Conservation (phyloP, 2,888 invertebrate genomes). For the Lepeophtheirus nordmannii region DNA sequence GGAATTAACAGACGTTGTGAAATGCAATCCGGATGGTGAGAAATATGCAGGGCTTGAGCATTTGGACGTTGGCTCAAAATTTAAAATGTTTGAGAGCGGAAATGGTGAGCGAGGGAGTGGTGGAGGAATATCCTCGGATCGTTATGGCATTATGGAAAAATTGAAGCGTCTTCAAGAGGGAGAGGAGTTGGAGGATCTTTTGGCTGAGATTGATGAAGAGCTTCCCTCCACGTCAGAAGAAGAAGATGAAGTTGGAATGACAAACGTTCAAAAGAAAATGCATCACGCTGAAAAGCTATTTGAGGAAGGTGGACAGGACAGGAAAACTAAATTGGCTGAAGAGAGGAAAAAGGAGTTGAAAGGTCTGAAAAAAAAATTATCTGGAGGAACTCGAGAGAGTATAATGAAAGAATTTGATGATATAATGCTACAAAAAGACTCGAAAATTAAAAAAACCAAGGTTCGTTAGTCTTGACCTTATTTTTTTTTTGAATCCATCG, state of each 20-base stretch:
- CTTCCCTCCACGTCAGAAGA: conserved; percentile 3
- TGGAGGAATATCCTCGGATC: conserved; percentile 4
- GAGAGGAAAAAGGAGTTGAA: conserved; percentile 18
- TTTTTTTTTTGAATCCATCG: background rate
- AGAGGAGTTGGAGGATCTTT: conserved; percentile 21
- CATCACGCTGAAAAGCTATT: conserved; percentile 21
- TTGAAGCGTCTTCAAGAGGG: conserved; percentile 21
- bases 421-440: background rate
- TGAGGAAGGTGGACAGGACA: background rate
- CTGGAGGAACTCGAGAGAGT: conserved; percentile 3
- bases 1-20: conserved; percentile 17
- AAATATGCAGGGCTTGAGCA: conserved; percentile 23
- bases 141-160: conserved; percentile 24
- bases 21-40: conserved; percentile 2
- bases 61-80: conserved; percentile 25
- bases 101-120: background rate
- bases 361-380: conserved; percentile 1
- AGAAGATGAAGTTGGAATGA: conserved; percentile 17
- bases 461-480: background rate
- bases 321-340: conserved; percentile 7
- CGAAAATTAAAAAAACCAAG: conserved; percentile 14
- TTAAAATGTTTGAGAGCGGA: conserved; percentile 24
- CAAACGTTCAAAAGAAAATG: conserved; percentile 21
- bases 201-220: conserved; percentile 25
- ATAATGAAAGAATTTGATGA: conserved; percentile 17